Evolutionary conservation across 53 echinoderm and acorn worm genomes (phyloP).

Genomic region (Patiria pectinifera): DNA sequence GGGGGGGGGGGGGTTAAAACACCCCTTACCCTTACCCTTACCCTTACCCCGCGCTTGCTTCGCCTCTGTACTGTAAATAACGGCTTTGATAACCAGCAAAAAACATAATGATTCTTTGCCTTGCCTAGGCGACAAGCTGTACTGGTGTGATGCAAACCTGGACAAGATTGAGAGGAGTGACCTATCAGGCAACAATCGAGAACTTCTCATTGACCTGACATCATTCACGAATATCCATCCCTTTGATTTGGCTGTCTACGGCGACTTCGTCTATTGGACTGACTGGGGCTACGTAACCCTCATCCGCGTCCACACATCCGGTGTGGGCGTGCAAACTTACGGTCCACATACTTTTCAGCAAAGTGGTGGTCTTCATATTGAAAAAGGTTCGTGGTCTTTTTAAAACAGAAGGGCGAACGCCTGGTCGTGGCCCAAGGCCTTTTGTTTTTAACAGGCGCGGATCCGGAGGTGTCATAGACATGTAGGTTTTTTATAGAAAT

Average conservation of each 20-base stretch:
- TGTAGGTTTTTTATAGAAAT: too few relatives aligned
- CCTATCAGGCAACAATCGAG: slow-evolving; percentile 55
- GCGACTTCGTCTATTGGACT: slow-evolving; percentile 78
- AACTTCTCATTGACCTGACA: slow-evolving; percentile 52
- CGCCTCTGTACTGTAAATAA: not conserved
- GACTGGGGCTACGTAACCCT: slow-evolving; percentile 64
- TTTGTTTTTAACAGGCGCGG: not conserved
- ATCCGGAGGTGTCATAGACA: too few relatives aligned
- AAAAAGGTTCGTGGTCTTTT: slow-evolving; percentile 28
- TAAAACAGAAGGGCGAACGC: too few relatives aligned
- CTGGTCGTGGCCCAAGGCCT: not conserved
- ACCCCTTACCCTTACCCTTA: too few relatives aligned
- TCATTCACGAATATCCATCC: slow-evolving; percentile 48
- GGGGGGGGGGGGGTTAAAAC: too few relatives aligned
- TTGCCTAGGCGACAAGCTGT: slow-evolving; percentile 64
- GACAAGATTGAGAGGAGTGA: slow-evolving; percentile 78
- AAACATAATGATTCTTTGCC: too few relatives aligned
- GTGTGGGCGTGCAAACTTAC: not conserved
- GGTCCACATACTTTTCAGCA: not conserved
- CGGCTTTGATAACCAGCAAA: not conserved
- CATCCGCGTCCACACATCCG: not conserved
- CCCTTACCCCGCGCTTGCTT: too few relatives aligned
- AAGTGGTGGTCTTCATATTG: slow-evolving; percentile 26
- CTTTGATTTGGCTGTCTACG: slow-evolving; percentile 72
- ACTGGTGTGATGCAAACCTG: slow-evolving; percentile 83